phyloP scores from a whole-genome alignment of 2,797 vertebrate genomes.

The Cossypha polioptera region DNA sequence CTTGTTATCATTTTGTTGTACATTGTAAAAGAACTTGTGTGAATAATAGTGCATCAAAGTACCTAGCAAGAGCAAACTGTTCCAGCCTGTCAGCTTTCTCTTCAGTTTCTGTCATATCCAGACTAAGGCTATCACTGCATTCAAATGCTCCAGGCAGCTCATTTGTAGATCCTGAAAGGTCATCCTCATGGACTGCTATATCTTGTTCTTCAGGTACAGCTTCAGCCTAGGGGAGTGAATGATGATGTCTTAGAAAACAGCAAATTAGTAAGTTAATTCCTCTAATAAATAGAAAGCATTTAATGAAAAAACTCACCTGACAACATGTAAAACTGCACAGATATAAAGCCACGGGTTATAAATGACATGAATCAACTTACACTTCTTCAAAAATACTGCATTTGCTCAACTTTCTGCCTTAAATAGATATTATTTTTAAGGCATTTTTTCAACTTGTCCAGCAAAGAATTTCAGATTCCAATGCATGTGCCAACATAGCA shows the following conservation, averaged over 20 bases:
- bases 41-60: neutral
- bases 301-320: neutral
- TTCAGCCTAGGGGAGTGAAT: slow-evolving; percentile 73
- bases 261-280: neutral
- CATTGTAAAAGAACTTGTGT: neutral
- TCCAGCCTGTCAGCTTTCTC: slow-evolving; percentile 81
- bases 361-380: neutral
- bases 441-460: neutral
- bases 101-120: slow-evolving; percentile 81
- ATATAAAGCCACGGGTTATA: neutral
- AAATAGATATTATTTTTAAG: neutral
- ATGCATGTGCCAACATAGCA: neutral
- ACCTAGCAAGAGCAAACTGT: slow-evolving; percentile 84
- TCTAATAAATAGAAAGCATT: neutral
- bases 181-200: slow-evolving; percentile 80
- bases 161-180: slow-evolving; percentile 83
- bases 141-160: slow-evolving; percentile 84
- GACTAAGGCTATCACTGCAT: slow-evolving; percentile 80
- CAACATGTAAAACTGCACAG: neutral
- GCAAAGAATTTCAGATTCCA: neutral
- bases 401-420: neutral
- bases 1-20: neutral
- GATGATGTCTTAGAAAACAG: slow-evolving; percentile 20
- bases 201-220: slow-evolving; percentile 82
- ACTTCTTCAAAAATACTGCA: neutral